Conservation (phyloP, 1,140 invertebrate genomes). For the Neuroterus valhalla region DNA sequence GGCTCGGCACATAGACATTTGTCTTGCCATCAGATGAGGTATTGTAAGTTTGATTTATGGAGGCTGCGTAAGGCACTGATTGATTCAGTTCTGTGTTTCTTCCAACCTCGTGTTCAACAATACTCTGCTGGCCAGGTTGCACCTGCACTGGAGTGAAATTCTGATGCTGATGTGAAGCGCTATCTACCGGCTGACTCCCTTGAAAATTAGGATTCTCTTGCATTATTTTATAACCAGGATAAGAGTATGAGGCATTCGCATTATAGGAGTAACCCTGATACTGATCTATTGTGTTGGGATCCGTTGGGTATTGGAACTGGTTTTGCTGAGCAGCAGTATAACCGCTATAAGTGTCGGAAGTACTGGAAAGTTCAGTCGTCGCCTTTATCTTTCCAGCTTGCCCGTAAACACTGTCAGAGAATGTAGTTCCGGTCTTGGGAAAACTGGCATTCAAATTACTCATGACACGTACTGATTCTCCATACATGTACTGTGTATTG, state of each 20-base stretch:
- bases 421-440: constrained; percentile 46
- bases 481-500: constrained; percentile 31
- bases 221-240: constrained; percentile 24
- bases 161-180: constrained; percentile 6
- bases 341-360: background rate
- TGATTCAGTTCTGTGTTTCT: background rate
- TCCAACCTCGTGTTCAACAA: background rate
- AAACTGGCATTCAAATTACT: constrained; percentile 39
- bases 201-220: constrained; percentile 16
- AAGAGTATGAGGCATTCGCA: background rate
- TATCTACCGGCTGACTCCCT: constrained; percentile 15
- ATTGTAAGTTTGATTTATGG: constrained; percentile 1
- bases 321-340: constrained; percentile 27
- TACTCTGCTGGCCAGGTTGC: background rate
- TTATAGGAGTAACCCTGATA: constrained; percentile 30
- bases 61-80: constrained; percentile 12
- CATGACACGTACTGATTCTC: constrained; percentile 10
- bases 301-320: constrained; percentile 28
- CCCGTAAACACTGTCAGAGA: constrained; percentile 48
- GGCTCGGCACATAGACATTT: background rate
- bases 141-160: constrained; percentile 29
- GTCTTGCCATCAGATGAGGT: background rate
- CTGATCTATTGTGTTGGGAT: background rate
- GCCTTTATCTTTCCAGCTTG: constrained; percentile 40
- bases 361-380: constrained; percentile 43